These are phyloP conservation scores for Hyla sarda DNA, from an alignment of 2,113 vertebrate species.

Conservation along the genomic window DNA sequence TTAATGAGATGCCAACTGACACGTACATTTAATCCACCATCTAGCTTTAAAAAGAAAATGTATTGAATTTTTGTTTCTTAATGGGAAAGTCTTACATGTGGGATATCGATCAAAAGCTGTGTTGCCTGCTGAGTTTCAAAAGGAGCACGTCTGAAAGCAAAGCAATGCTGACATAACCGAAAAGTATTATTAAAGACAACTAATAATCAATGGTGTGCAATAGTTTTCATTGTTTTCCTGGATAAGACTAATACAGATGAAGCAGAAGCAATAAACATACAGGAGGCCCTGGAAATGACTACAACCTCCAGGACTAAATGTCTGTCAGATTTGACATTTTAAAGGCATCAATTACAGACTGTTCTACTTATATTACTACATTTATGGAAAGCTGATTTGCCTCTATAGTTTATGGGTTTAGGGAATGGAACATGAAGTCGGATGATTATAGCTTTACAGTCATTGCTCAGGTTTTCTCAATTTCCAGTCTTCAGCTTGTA, in stretches of 20 bases:
- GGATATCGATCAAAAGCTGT: conserved; percentile 65
- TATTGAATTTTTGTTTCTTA: conserved; percentile 63
- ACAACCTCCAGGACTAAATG: background rate
- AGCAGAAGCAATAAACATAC: background rate
- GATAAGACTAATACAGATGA: background rate
- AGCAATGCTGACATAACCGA: conserved; percentile 61
- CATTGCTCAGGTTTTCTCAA: too few species aligned
- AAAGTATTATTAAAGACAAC: conserved; percentile 66
- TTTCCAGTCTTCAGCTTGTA: background rate
- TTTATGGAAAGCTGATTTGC: background rate
- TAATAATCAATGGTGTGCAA: conserved; percentile 69
- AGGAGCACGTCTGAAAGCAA: conserved; percentile 63
- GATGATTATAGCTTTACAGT: background rate
- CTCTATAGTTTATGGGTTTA: background rate
- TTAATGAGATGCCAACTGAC: conserved; percentile 55
- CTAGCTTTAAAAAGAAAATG: conserved; percentile 58
- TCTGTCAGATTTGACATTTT: background rate
- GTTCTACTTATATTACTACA: background rate
- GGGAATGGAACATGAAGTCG: background rate
- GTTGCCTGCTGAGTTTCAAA: conserved; percentile 60
- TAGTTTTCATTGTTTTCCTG: conserved; percentile 65
- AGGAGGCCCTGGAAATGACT: background rate
- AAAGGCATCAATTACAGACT: background rate
- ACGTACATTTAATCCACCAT: conserved; percentile 36
- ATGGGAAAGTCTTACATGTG: conserved; percentile 63